phyloP scores from a whole-genome alignment of 2,888 invertebrate genomes.

The Pristionchus arcanus region DNA sequence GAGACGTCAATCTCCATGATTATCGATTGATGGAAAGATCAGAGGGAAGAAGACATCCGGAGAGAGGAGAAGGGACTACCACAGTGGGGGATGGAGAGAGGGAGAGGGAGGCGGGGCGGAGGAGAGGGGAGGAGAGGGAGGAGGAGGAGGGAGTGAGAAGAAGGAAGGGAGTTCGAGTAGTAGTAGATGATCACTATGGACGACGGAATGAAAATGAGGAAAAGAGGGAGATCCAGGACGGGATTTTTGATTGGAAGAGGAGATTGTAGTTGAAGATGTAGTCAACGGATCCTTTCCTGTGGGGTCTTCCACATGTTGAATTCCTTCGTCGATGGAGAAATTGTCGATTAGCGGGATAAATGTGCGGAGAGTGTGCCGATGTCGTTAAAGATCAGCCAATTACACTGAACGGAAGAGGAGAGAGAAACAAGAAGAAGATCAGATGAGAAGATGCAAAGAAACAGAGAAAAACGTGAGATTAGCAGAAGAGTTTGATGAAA shows the following conservation, averaged over 20 bases:
- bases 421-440: not conserved
- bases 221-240: not conserved
- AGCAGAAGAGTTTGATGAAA: not conserved
- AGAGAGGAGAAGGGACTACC: not conserved
- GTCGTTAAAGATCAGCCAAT: conserved; percentile 38
- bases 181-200: conserved; percentile 34
- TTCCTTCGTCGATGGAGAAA: not conserved
- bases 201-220: conserved; percentile 3
- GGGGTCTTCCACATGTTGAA: not conserved
- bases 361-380: conserved; percentile 13
- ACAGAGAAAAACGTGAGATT: not conserved
- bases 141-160: not conserved
- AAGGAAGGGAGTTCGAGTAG: not conserved
- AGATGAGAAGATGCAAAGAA: conserved; percentile 1
- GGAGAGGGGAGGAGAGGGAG: not conserved
- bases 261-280: conserved; percentile 54
- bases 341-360: not conserved
- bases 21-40: conserved; percentile 46
- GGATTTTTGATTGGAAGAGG: not conserved
- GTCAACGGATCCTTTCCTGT: not conserved
- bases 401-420: conserved; percentile 1
- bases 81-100: not conserved
- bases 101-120: conserved; percentile 23
- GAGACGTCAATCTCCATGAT: conserved; percentile 50
- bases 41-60: not conserved